A percentile compares a stretch with the other conserved stretches of the same genome.
Conservation (phyloP, 2,888 invertebrate genomes). For the Boloria euphrosyne region DNA sequence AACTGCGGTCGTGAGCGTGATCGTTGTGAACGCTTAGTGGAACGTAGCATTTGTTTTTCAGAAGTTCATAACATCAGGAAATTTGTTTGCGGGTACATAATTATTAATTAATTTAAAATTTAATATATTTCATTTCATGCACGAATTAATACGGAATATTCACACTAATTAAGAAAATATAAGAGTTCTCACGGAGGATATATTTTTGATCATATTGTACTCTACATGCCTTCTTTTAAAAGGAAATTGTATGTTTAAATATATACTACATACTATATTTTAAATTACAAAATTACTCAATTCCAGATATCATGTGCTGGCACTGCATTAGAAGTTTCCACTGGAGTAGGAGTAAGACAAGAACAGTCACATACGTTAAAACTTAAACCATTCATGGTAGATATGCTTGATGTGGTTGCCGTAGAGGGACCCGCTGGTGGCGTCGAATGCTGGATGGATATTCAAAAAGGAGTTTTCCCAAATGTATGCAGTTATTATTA, state of each 20-base stretch:
- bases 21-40: too few species aligned
- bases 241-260: background rate
- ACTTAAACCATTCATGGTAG: slow-evolving; percentile 85
- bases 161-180: too few species aligned
- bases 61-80: too few species aligned
- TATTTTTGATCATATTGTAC: too few species aligned
- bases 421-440: slow-evolving; percentile 85
- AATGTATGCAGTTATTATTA: slow-evolving; percentile 72
- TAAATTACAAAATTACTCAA: background rate
- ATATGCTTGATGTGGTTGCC: slow-evolving; percentile 86
- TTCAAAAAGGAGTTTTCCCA: slow-evolving; percentile 86
- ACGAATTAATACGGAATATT: too few species aligned
- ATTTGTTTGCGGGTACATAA: too few species aligned
- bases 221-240: too few species aligned
- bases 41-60: too few species aligned
- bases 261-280: background rate
- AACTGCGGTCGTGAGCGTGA: too few species aligned
- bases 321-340: slow-evolving; percentile 67
- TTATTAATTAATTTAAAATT: too few species aligned
- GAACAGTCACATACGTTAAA: slow-evolving; percentile 66
- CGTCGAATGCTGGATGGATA: slow-evolving; percentile 90
- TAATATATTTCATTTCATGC: background rate
- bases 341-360: slow-evolving; percentile 47
- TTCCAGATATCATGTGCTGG: slow-evolving; percentile 71
- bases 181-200: too few species aligned